Evolutionary conservation across 2,888 invertebrate species (phyloP), one percentile per base, ranked within the genome.

Genomic region (Drosophila kambysellisi): DNA sequence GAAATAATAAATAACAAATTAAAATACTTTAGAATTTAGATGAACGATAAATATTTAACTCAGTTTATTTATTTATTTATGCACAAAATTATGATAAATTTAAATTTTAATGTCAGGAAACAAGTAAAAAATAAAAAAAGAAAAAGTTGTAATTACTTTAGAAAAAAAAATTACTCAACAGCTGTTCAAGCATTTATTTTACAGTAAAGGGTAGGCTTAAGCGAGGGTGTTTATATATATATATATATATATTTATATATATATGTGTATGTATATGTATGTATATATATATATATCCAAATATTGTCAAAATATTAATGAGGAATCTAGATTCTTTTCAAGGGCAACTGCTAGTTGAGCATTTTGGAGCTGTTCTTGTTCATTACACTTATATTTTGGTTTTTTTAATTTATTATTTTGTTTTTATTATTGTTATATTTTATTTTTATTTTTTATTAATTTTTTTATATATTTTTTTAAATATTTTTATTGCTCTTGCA

Each of bases 401-500:
- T 57, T 37, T 46, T 29, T 17, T 39, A 25, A 25, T 25, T 32
- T 32, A 1, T 7, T 32, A 7, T 25, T 25, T 25, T 25, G 25
- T 33, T 33, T 15, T 37, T 51, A 25, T 25, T 25, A 25, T 25
- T 1, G 25, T 25, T 25, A 25, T 25, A 25, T 25, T 25, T 25
- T 25, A 2, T 25, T 25, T 25, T 3, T 25, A 25, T 25, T 25
- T 25, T 25, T 25, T 25, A 3, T 25, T 25, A n/a, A n/a, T 25
- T 25, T 25, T 25, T 25, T 25, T 25, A 25, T 25, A 25, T 25
- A 25, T 25, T 25, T 25, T 25, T 25, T 3, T 25, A 1, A 25
- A 25, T 25, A 25, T 56, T 52, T 25, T 51, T 62, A 46, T 52
- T 59, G 53, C 52, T 71, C 53, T 76, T 76, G 68, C 69, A 72